Percentiles rank a stretch among this genome's conserved stretches.
These are phyloP conservation scores for Oophaga pumilio DNA, from an alignment of 2,113 vertebrate genomes.

Conservation along the genomic window DNA sequence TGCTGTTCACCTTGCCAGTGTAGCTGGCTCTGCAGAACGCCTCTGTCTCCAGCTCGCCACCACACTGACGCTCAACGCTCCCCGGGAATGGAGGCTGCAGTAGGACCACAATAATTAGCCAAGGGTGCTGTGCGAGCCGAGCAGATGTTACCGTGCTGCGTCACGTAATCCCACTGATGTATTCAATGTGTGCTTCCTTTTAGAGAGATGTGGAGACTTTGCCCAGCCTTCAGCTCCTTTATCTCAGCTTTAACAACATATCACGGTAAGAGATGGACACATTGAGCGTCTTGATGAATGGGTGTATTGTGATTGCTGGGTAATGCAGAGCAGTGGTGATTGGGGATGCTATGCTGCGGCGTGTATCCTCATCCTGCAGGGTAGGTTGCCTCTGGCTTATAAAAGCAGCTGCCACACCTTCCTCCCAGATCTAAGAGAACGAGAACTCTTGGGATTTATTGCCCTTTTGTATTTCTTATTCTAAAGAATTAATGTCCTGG, in stretches of 20 bases:
- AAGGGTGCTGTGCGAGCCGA: conserved; percentile 59
- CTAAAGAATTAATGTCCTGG: neutral
- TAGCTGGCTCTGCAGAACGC: conserved; percentile 74
- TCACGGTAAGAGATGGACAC: conserved; percentile 83
- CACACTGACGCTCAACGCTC: conserved; percentile 65
- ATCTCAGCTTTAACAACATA: conserved; percentile 97
- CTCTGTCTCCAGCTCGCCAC: conserved; percentile 72
- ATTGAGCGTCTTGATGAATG: conserved; percentile 50
- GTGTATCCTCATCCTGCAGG: neutral
- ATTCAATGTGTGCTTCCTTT: conserved; percentile 70
- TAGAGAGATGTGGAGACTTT: conserved; percentile 94
- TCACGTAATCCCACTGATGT: conserved; percentile 58
- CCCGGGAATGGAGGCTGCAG: conserved; percentile 67
- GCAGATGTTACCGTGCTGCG: conserved; percentile 55
- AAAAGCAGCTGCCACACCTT: conserved; percentile 35
- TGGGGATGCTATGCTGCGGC: neutral
- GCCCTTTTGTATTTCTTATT: neutral
- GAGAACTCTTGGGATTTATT: neutral
- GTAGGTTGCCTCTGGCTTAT: neutral
- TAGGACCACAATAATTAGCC: conserved; percentile 73
- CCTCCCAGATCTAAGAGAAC: neutral
- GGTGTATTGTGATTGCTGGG: conserved; percentile 30
- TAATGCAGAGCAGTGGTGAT: conserved; percentile 11
- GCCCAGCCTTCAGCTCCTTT: conserved; percentile 90
- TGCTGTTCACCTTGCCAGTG: conserved; percentile 69